These are phyloP conservation scores for Prosapia bicincta DNA, from an alignment of 2,888 invertebrate species.

Conservation along the genomic window DNA sequence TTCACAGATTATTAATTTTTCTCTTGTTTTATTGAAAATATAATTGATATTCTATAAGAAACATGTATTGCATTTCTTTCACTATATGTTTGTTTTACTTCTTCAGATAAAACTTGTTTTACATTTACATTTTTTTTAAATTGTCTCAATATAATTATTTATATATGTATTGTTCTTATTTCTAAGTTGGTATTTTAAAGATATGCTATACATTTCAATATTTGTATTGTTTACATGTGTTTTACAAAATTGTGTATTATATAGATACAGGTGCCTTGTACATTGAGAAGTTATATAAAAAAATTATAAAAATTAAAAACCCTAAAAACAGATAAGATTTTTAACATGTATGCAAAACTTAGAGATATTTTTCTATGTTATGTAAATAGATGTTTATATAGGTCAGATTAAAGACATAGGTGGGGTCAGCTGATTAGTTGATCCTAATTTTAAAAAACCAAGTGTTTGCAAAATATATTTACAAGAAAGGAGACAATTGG, in stretches of 20 bases:
- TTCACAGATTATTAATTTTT: no score
- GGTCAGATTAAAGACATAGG: background rate
- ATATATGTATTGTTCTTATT: no score
- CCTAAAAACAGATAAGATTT: slow-evolving; percentile 17
- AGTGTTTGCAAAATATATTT: no score
- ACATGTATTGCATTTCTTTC: no score
- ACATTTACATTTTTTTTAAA: no score
- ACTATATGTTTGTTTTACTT: no score
- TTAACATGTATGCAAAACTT: slow-evolving; percentile 21
- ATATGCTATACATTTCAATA: background rate
- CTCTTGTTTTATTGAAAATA: no score
- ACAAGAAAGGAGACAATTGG: no score
- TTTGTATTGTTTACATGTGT: background rate
- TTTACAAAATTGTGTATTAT: background rate
- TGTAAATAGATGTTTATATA: slow-evolving; percentile 19
- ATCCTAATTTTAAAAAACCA: no score
- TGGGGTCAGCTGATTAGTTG: background rate
- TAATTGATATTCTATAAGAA: no score
- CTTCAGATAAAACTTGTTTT: no score
- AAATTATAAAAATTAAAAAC: background rate
- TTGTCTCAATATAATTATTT: no score
- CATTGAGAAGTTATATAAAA: slow-evolving; percentile 3
- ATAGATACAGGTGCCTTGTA: slow-evolving; percentile 25
- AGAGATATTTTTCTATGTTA: slow-evolving; percentile 27
- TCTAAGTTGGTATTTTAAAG: background rate